Conservation (phyloP, 2,888 invertebrate species). For the Calliphora vomitoria region DNA sequence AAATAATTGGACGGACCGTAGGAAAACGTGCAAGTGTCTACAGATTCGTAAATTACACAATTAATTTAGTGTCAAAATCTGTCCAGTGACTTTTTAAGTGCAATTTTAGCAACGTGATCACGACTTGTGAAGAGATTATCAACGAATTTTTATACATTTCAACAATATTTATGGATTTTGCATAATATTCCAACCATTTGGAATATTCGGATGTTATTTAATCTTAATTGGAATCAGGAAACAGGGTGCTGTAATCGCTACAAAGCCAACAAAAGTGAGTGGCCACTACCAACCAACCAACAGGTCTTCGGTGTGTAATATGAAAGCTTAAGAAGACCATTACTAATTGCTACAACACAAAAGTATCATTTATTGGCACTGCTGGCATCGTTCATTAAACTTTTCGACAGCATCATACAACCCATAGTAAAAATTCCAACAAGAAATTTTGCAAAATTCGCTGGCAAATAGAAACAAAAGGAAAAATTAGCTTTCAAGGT, state of each 20-base stretch:
- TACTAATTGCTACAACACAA: conserved; percentile 53
- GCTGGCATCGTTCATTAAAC: conserved; percentile 17
- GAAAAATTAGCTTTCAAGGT: conserved; percentile 58
- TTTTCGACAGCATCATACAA: background rate
- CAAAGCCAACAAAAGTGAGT: conserved; percentile 43
- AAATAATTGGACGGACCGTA: conserved; percentile 43
- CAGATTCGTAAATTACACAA: conserved; percentile 1
- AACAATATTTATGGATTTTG: conserved; percentile 48
- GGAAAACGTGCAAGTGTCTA: conserved; percentile 59
- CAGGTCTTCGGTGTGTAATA: conserved; percentile 46
- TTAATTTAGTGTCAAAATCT: conserved; percentile 50
- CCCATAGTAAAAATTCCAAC: background rate
- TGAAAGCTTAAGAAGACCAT: conserved; percentile 31
- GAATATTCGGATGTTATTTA: conserved; percentile 40
- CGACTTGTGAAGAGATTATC: conserved; percentile 67
- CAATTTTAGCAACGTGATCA: conserved; percentile 74
- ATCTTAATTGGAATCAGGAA: conserved; percentile 26
- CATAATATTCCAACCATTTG: conserved; percentile 43
- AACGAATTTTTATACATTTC: conserved; percentile 21
- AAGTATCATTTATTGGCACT: conserved; percentile 28
- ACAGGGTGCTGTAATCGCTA: conserved; percentile 47
- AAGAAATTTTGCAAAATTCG: conserved; percentile 41
- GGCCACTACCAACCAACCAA: conserved; percentile 32
- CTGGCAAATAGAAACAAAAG: conserved; percentile 37
- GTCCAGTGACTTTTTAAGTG: conserved; percentile 54